Conservation (phyloP, 2,888 invertebrate species). For the Epirrita christyi region DNA sequence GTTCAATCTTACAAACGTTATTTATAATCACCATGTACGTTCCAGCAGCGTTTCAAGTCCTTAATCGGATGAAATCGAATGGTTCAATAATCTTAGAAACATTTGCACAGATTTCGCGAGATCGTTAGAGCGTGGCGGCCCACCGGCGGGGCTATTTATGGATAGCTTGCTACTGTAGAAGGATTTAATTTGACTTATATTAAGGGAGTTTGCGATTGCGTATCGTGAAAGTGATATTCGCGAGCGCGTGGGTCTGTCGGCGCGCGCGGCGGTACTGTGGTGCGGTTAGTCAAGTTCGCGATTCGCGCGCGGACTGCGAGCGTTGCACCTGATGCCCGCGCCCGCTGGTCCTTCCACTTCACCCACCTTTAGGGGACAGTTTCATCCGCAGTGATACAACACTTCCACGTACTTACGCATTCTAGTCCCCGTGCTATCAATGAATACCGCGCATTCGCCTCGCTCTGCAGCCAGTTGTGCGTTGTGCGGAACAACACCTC, state of each 20-base stretch:
- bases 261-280: slow-evolving; percentile 76
- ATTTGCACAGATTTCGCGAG: slow-evolving; percentile 60
- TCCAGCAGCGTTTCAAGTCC: slow-evolving; percentile 48
- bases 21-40: slow-evolving; percentile 53
- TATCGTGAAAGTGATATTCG: slow-evolving; percentile 66
- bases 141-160: slow-evolving; percentile 62
- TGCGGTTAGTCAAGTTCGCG: not conserved
- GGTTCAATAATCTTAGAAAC: slow-evolving; percentile 47
- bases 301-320: slow-evolving; percentile 49
- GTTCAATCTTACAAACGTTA: slow-evolving; percentile 40
- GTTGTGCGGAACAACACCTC: no score
- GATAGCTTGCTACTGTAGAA: slow-evolving; percentile 55
- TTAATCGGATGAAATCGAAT: slow-evolving; percentile 56
- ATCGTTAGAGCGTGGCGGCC: slow-evolving; percentile 41
- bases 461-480: not conserved
- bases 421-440: slow-evolving; percentile 35
- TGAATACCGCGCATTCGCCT: slow-evolving; percentile 16
- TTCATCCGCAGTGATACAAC: slow-evolving; percentile 25
- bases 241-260: slow-evolving; percentile 75
- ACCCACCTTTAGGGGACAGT: slow-evolving; percentile 45
- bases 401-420: slow-evolving; percentile 39
- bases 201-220: slow-evolving; percentile 51
- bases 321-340: slow-evolving; percentile 65
- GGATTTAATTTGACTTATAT: slow-evolving; percentile 58
- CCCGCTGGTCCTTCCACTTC: slow-evolving; percentile 50